phyloP scores from a whole-genome alignment of 2,113 vertebrate genomes.

The Festucalex cinctus region DNA sequence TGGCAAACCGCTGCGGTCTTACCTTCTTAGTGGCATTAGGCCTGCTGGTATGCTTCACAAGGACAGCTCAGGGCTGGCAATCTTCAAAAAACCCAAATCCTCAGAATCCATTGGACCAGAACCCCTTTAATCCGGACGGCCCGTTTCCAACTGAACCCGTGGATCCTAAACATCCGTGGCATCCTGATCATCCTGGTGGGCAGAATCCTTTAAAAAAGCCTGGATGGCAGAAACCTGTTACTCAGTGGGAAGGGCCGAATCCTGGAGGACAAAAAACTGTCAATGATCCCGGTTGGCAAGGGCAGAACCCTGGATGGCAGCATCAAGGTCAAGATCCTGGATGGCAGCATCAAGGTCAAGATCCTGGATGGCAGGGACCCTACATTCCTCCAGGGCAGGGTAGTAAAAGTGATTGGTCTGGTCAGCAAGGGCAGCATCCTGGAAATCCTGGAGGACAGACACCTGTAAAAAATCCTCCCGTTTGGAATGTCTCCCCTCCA shows the following conservation, averaged over 20 bases:
- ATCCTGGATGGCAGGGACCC: too few relatives aligned
- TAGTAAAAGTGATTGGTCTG: too few relatives aligned
- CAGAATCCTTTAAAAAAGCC: not conserved
- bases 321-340: not conserved
- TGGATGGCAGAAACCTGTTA: not conserved
- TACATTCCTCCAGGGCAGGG: too few relatives aligned
- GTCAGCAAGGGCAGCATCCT: too few relatives aligned
- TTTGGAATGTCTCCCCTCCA: too few relatives aligned
- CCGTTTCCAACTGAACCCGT: not conserved
- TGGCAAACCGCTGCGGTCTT: constrained; percentile 29
- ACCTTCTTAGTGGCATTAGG: constrained; percentile 30
- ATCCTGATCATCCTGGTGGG: not conserved
- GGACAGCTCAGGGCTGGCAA: constrained; percentile 14
- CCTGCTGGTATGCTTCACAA: constrained; percentile 33
- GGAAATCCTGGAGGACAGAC: too few relatives aligned
- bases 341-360: not conserved
- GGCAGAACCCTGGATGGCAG: not conserved
- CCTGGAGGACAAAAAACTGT: not conserved
- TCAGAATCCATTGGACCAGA: not conserved
- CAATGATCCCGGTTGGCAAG: not conserved
- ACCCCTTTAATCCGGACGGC: not conserved
- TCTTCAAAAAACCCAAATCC: not conserved
- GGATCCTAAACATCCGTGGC: not conserved
- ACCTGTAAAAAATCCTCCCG: too few relatives aligned
- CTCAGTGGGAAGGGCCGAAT: not conserved